These are phyloP conservation scores for Helarctos malayanus DNA, from an alignment of 2,797 vertebrate genomes.

Conservation along the genomic window DNA sequence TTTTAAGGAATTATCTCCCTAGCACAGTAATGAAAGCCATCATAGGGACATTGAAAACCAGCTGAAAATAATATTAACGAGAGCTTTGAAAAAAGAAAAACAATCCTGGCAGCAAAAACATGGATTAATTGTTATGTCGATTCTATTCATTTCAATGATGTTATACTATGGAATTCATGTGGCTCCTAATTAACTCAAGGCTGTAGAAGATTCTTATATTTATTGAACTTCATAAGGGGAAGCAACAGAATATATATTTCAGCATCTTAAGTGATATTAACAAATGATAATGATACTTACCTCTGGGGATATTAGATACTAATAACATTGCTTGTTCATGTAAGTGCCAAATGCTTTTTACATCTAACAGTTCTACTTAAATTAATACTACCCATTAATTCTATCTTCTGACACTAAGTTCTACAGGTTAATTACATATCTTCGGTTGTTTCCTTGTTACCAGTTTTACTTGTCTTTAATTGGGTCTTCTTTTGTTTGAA, in stretches of 20 bases:
- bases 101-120: neutral
- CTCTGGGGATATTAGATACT: slow-evolving; percentile 59
- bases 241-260: slow-evolving; percentile 10
- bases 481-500: slow-evolving; percentile 50
- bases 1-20: slow-evolving; percentile 2
- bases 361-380: slow-evolving; percentile 42
- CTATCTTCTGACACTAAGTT: slow-evolving; percentile 42
- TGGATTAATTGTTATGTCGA: neutral
- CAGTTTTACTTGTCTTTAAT: slow-evolving; percentile 57
- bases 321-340: slow-evolving; percentile 65
- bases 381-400: slow-evolving; percentile 51
- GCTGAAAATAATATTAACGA: slow-evolving; percentile 14
- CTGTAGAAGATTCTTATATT: neutral
- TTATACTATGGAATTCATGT: slow-evolving; percentile 10
- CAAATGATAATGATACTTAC: slow-evolving; percentile 56
- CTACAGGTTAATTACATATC: slow-evolving; percentile 52
- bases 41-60: neutral
- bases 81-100: neutral
- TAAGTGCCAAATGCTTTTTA: slow-evolving; percentile 69
- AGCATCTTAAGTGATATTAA: slow-evolving; percentile 68
- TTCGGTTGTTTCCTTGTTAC: slow-evolving; percentile 59
- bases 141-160: neutral
- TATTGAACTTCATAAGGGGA: neutral
- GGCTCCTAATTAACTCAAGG: slow-evolving; percentile 32
- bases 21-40: neutral